Base-by-base conservation (phyloP, 2,888 invertebrate genomes). In the Lasioglossum figueresi region DNA sequence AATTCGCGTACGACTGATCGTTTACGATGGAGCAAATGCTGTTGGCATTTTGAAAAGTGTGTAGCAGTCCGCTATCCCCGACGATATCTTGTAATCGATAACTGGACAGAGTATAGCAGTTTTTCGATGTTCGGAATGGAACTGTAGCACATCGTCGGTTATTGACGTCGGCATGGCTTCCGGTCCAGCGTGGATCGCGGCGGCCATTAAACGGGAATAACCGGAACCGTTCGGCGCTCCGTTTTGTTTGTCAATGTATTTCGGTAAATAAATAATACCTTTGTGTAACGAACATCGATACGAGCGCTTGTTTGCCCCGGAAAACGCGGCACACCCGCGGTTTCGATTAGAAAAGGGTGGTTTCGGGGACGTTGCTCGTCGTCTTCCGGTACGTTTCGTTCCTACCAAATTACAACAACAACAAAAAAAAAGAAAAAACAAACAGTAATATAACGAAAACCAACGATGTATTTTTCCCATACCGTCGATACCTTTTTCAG, bases 221-320 rank as follows among this genome's bases (percentile, higher is more conserved):
- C 76, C 71, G 76, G 71, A 45, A 73, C 27, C 63, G 40, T 72
- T 31, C 71, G 48, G 4, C 37, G 73, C 63, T 56, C 34, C 19
- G 48, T 48, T 77, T 19, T 72, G 63, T 81, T 76, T 72, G 76
- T 71, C n/a, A 76, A 72, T 37, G 63, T 59, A 63, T 76, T 76
- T 75, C 56, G 43, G 14, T 34, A 59, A 71, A 76, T 71, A 76
- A 75, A 48, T 80, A 71, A 70, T 56, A 56, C 52, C n/a, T 59
- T 68, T 68, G 80, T 27, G 40, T 63, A 37, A 59, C 31, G 43
- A 59, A 43, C 72, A 66, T 81, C 48, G 72, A 63, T 70, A 19
- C 59, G 27, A 27, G 59, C 52, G 56, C 40, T 40, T 34, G 52
- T 74, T 73, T 23, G 48, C 34, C 34, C 16, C 45, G 52, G 73